Evolutionary conservation across 2,888 invertebrate genomes (phyloP).

Genomic region (Coenonympha arcania): DNA sequence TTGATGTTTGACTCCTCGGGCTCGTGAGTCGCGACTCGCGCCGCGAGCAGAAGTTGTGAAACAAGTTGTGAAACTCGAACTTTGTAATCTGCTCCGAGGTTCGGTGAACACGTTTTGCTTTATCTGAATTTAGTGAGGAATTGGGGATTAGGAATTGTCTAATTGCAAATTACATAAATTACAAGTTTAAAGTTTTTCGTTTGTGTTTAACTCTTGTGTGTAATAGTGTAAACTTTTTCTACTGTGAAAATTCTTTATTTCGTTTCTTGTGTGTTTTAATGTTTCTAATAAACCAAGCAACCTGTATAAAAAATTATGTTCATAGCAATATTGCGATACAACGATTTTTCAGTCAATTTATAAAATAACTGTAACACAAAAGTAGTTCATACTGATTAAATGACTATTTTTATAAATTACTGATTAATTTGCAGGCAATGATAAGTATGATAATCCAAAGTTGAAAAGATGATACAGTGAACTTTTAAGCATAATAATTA

Average conservation of each 20-base stretch:
- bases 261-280: too few relatives aligned
- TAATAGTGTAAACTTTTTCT: too few relatives aligned
- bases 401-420: too few relatives aligned
- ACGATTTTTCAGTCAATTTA: neutral
- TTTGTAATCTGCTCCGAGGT: neutral
- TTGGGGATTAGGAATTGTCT: neutral
- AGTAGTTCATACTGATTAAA: too few relatives aligned
- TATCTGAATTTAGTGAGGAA: neutral
- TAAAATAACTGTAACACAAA: neutral
- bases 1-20: slow-evolving; percentile 22
- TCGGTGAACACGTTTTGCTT: neutral
- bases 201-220: too few relatives aligned
- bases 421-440: too few relatives aligned
- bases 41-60: slow-evolving; percentile 8
- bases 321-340: neutral
- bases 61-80: neutral
- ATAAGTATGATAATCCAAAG: too few relatives aligned
- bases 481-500: too few relatives aligned
- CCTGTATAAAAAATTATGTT: slow-evolving; percentile 4
- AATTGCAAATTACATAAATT: neutral
- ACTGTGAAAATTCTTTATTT: too few relatives aligned
- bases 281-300: neutral
- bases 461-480: too few relatives aligned
- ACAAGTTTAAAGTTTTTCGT: too few relatives aligned
- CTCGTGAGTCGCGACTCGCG: slow-evolving; percentile 3